phyloP scores from a whole-genome alignment of 2,113 vertebrate genomes.

The Capricornis sumatraensis region DNA sequence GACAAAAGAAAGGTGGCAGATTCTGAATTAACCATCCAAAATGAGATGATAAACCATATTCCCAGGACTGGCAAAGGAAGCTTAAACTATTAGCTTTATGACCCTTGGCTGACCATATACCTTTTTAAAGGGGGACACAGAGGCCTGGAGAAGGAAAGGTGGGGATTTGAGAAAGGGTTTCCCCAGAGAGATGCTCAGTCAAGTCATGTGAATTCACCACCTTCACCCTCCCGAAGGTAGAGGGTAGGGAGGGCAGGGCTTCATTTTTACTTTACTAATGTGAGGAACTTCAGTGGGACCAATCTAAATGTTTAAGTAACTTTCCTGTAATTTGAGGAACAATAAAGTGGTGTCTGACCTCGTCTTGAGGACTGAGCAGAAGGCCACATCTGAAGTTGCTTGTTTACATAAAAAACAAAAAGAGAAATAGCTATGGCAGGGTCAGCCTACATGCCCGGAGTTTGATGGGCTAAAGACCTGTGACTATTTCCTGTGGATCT shows the following conservation, averaged over 20 bases:
- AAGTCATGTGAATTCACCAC: background rate
- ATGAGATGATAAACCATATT: background rate
- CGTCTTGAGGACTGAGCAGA: background rate
- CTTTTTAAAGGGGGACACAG: background rate
- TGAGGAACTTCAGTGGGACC: background rate
- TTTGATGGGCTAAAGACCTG: background rate
- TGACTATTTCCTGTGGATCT: background rate
- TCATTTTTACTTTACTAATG: background rate
- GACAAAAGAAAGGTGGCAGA: background rate
- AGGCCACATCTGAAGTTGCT: background rate
- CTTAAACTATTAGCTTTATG: background rate
- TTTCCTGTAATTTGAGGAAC: background rate
- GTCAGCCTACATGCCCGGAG: background rate
- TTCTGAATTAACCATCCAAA: background rate
- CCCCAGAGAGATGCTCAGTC: background rate
- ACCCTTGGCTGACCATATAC: background rate
- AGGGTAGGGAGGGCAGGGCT: background rate
- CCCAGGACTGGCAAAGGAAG: background rate
- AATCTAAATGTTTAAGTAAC: background rate
- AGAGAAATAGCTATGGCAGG: background rate
- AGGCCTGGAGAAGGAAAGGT: background rate
- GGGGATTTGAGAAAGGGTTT: background rate
- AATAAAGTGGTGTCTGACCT: background rate
- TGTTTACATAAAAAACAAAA: background rate
- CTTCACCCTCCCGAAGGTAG: background rate